Evolutionary conservation across 2,113 vertebrate genomes (phyloP), one percentile per base, ranked within the genome.

Genomic region (Grammomys surdaster): DNA sequence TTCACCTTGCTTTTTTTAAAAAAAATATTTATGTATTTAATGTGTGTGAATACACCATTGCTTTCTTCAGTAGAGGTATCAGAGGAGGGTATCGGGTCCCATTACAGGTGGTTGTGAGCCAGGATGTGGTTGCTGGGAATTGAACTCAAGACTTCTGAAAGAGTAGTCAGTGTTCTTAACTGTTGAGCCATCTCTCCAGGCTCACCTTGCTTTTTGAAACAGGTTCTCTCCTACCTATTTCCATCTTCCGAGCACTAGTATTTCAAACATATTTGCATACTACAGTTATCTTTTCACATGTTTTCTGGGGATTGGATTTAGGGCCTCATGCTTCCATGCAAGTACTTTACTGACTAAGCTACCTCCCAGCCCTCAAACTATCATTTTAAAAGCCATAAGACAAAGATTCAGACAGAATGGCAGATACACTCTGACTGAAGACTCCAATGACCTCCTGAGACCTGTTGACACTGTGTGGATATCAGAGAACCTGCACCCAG

Each of bases 301-400:
- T 11, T 20, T 70, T 88, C 33, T 88, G 19, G 65, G 31, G 33
- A 26, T n/a, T 48, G 33, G 22, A 51, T 19, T 88, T 22, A 54
- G 85, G 46, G 33, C 33, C 46, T 17, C 19, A 13, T 33, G 12
- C 19, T 69, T 54, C 19, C 6, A 51, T 9, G 31, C 31, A 70
- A n/a, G 31, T 11, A 70, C 43, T 69, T 24, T 69, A 33, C 31
- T 10, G 5, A 51, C 17, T 51, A 46, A 51, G 11, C 43, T 69
- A 22, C 20, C n/a, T 20, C 51, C 4, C 16, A 40, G 7, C 33
- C 63, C 75, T 86, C 89, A 63, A 88, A 89, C 7, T 76, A 46
- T n/a, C 80, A 11, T 90, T 95, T 92, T 46, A 96, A 90, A 95
- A 90, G n/a, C 8, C 43, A n/a, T 51, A 84, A 88, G 54, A 60